Conservation (phyloP, 2,113 vertebrate species). For the Nannobrachium achirus region DNA sequence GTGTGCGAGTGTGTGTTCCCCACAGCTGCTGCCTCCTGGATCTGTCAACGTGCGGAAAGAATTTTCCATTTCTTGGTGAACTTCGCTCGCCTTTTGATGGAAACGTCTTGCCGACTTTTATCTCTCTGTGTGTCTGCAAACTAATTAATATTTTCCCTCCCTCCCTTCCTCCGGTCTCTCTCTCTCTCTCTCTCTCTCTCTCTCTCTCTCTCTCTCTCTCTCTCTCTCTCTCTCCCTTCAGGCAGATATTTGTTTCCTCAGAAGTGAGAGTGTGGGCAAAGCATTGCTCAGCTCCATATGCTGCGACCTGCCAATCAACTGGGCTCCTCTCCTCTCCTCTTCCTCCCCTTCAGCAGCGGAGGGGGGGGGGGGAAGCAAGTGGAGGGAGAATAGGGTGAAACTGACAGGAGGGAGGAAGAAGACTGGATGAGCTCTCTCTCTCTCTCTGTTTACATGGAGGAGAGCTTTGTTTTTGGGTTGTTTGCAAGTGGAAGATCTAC, state of each 20-base stretch:
- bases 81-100: slow-evolving; percentile 90
- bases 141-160: slow-evolving; percentile 92
- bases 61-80: slow-evolving; percentile 91
- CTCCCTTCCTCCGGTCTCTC: slow-evolving; percentile 27
- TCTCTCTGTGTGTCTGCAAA: slow-evolving; percentile 92
- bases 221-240: slow-evolving; percentile 79
- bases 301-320: slow-evolving; percentile 94
- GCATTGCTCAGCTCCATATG: slow-evolving; percentile 88
- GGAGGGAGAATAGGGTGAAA: too few species aligned
- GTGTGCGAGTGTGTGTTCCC: slow-evolving; percentile 69
- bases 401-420: neutral
- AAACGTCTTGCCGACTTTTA: slow-evolving; percentile 92
- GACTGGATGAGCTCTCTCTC: neutral
- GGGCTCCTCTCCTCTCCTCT: slow-evolving; percentile 55
- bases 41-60: slow-evolving; percentile 93
- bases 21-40: slow-evolving; percentile 84
- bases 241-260: slow-evolving; percentile 98
- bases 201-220: slow-evolving; percentile 77
- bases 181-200: slow-evolving; percentile 73
- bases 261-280: slow-evolving; percentile 95
- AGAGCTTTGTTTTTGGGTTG: neutral
- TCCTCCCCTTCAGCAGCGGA: slow-evolving; percentile 63
- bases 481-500: neutral
- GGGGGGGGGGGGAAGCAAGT: slow-evolving; percentile 8
- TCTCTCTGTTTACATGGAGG: neutral